Conservation (phyloP, 1,140 invertebrate genomes). For the Megalopta genalis region DNA sequence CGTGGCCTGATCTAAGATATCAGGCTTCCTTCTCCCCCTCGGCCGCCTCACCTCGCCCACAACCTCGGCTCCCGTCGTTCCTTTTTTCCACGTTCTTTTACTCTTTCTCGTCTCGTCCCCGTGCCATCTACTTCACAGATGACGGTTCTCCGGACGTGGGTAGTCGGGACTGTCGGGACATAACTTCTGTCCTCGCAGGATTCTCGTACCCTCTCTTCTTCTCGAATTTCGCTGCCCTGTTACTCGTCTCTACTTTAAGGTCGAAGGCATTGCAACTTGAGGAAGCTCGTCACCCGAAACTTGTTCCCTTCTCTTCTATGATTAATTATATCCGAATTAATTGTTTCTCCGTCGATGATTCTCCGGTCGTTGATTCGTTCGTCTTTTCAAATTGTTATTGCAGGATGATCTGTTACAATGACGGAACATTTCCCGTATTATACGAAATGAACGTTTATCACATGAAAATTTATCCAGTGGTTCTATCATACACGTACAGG, state of each 20-base stretch:
- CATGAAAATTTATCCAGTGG: no score
- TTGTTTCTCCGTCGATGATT: no score
- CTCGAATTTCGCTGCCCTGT: not conserved
- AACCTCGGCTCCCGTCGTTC: conserved; percentile 20
- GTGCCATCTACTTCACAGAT: conserved; percentile 25
- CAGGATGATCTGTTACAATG: no score
- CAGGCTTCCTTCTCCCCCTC: conserved; percentile 50
- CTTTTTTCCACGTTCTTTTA: conserved; percentile 44
- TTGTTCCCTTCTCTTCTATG: not conserved
- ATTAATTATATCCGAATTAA: not conserved
- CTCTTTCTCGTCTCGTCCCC: conserved; percentile 15
- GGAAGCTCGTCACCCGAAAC: not conserved
- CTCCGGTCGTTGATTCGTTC: no score
- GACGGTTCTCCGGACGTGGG: conserved; percentile 14
- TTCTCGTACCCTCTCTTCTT: not conserved
- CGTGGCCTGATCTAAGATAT: conserved; percentile 67
- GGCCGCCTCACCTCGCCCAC: conserved; percentile 31
- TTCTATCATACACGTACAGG: no score
- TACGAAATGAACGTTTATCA: no score
- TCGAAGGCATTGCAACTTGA: not conserved
- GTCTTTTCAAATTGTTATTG: no score
- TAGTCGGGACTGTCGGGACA: no score
- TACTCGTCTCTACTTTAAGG: not conserved
- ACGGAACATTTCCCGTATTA: no score
- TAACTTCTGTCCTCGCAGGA: conserved; percentile 11